Conservation (phyloP, 2,888 invertebrate species). For the Pyrocoelia pectoralis region DNA sequence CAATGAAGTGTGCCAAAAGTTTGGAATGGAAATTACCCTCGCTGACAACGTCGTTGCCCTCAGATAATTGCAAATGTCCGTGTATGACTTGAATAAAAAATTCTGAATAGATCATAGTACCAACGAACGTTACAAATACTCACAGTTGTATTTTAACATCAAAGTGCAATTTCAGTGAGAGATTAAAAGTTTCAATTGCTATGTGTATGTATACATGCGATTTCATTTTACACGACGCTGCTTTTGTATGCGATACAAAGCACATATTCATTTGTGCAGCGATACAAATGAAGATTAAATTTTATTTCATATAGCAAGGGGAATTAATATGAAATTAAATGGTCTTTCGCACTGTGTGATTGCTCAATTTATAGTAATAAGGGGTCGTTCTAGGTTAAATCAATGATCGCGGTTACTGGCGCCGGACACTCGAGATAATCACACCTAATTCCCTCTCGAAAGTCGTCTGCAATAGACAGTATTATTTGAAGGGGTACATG, state of each 20-base stretch:
- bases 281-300: slow-evolving; percentile 21
- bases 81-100: slow-evolving; percentile 18
- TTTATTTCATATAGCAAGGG: slow-evolving; percentile 14
- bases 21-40: slow-evolving; percentile 25
- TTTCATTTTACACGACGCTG: slow-evolving; percentile 3
- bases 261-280: not conserved
- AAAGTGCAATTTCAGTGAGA: slow-evolving; percentile 4
- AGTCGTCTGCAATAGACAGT: slow-evolving; percentile 39
- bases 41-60: slow-evolving; percentile 19
- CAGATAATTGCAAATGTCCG: slow-evolving; percentile 21
- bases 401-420: slow-evolving; percentile 46
- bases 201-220: slow-evolving; percentile 19
- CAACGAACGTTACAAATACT: not conserved
- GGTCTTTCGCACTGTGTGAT: slow-evolving; percentile 33
- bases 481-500: slow-evolving; percentile 27
- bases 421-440: slow-evolving; percentile 50
- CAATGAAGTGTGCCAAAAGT: slow-evolving; percentile 27
- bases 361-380: slow-evolving; percentile 36
- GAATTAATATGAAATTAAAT: slow-evolving; percentile 27
- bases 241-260: slow-evolving; percentile 11
- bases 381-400: slow-evolving; percentile 45
- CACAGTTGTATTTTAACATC: not conserved
- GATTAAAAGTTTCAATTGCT: slow-evolving; percentile 16
- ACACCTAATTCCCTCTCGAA: slow-evolving; percentile 49
- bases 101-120: slow-evolving; percentile 12